Evolutionary conservation across 1,140 invertebrate species (phyloP), one percentile per base, ranked within the genome.

Genomic region (Stegodyphus mimosarum): DNA sequence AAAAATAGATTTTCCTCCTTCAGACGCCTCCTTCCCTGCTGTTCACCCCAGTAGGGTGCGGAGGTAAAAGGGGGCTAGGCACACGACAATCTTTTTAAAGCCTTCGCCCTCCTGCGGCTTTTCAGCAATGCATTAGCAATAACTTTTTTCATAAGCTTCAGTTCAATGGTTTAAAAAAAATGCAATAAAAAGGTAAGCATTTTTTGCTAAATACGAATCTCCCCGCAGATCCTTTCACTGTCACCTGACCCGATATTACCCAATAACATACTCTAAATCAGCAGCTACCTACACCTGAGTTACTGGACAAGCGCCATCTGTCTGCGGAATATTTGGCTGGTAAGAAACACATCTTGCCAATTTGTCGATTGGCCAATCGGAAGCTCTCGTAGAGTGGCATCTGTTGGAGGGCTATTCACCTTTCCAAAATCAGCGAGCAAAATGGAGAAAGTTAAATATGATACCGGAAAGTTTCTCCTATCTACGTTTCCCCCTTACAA

Each of bases 371-470:
- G 66, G 63, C 77, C 77, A 79, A 79, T 79, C 77, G 72, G 78
- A 33, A 33, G 33, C 33, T 33, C 33, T 33, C 33, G 33, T 33
- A 33, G 1, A 33, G 33, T 5, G 48, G 70, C 78, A 81, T 81
- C 69, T 81, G 78, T 50, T 81, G 13, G 15, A 63, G 15, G 69
- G 67, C 9, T 71, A 18, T 78, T 78, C 76, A 78, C 66, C 64
- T 60, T n/a, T 5, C 64, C 3, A 33, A 33, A 33, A 13, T 17
- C 49, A 49, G 70, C 53, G 63, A 81, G 63, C 11, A 48, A n/a
- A 33, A 33, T 33, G n/a, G 78, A 81, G 69, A 81, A 81, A 81
- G 78, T 81, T 72, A 81, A 81, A 80, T 72, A 81, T 48, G 69
- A 81, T 70, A 15, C 33, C 33, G n/a, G 48, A 79, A 70, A 81